Conservation (phyloP, 1,140 invertebrate genomes). For the Ylistrum balloti region DNA sequence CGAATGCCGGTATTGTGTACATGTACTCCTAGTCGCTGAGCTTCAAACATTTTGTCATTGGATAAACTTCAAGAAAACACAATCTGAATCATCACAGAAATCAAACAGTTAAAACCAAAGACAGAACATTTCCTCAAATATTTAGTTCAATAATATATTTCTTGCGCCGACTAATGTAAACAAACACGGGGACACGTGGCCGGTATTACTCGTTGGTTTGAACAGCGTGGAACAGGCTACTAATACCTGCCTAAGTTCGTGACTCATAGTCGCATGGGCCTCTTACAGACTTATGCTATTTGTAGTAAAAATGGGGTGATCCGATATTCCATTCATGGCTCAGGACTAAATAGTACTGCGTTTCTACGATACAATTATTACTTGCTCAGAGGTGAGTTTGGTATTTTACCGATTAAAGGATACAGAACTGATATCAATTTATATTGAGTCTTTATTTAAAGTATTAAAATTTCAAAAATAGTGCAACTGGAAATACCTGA, state of each 20-base stretch:
- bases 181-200: not conserved
- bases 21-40: not conserved
- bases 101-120: not conserved
- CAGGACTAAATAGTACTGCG: not conserved
- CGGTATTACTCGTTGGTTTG: not conserved
- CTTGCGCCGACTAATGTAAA: not conserved
- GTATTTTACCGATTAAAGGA: not conserved
- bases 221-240: not conserved
- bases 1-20: not conserved
- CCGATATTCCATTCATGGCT: not conserved
- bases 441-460: not conserved
- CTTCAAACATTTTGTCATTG: not conserved
- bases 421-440: not conserved
- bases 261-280: not conserved
- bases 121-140: not conserved
- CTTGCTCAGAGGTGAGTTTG: not conserved
- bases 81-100: not conserved
- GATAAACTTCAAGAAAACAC: not conserved
- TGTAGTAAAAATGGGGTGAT: constrained; percentile 27
- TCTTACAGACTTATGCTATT: not conserved
- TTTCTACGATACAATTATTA: not conserved
- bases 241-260: not conserved
- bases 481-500: not conserved
- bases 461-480: not conserved
- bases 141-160: not conserved